phyloP scores from a whole-genome alignment of 2,113 vertebrate genomes.

The Centropus bengalensis region DNA sequence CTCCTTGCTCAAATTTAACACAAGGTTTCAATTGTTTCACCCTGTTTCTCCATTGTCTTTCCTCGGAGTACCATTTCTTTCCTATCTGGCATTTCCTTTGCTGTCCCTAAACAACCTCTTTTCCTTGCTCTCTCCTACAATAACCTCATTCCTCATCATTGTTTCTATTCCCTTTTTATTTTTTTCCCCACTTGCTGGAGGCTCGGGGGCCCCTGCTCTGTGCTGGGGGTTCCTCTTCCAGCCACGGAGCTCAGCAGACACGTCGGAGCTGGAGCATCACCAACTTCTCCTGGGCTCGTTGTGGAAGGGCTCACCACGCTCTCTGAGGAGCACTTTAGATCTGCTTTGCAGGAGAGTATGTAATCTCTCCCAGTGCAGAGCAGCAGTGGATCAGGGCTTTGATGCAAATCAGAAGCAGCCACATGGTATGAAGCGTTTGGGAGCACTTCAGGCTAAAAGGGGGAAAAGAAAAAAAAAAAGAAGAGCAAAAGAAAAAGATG shows the following conservation, averaged over 20 bases:
- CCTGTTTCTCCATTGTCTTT: conserved; percentile 22
- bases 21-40: background rate
- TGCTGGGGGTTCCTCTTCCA: background rate
- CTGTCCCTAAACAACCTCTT: conserved; percentile 63
- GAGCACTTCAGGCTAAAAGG: conserved; percentile 19
- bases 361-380: background rate
- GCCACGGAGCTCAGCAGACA: background rate
- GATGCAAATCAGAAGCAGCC: conserved; percentile 36
- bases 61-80: conserved; percentile 16
- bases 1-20: background rate
- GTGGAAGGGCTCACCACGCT: rapidly evolving
- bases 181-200: background rate
- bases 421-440: background rate
- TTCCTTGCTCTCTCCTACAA: conserved; percentile 51
- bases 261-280: rapidly evolving
- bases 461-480: background rate
- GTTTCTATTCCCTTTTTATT: conserved; percentile 36
- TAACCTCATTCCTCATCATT: conserved; percentile 45
- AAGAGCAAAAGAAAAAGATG: background rate
- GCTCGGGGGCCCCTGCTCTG: background rate
- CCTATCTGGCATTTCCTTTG: conserved; percentile 57
- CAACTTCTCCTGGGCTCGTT: background rate
- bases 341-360: background rate
- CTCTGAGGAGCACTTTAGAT: rapidly evolving
- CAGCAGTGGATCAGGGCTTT: background rate